These are phyloP conservation scores for Pseudoatta argentina DNA, from an alignment of 1,140 invertebrate species.

Conservation along the genomic window DNA sequence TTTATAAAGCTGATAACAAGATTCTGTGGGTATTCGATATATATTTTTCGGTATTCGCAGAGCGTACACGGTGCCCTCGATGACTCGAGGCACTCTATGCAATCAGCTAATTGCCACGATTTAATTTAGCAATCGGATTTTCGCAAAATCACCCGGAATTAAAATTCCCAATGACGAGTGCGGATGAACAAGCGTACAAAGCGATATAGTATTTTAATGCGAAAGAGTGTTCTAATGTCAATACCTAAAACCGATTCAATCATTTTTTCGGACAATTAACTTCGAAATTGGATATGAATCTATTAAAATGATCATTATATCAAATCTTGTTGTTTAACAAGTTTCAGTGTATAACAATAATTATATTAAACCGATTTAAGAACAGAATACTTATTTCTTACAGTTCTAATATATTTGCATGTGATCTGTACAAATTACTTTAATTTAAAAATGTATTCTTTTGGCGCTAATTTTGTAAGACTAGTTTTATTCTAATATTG, in stretches of 20 bases:
- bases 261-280: not conserved
- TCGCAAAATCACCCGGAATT: constrained; percentile 32
- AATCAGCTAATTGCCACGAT: constrained; percentile 51
- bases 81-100: constrained; percentile 16
- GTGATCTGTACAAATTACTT: not conserved
- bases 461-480: not conserved
- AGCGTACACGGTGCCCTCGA: not conserved
- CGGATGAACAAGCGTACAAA: not conserved
- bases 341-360: not conserved
- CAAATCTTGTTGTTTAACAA: not conserved
- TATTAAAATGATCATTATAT: not conserved
- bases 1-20: constrained; percentile 27
- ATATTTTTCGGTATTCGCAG: constrained; percentile 24
- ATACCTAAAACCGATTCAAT: not conserved
- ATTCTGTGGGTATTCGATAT: not conserved
- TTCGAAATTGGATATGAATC: not conserved
- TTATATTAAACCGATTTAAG: not conserved
- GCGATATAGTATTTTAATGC: not conserved
- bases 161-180: constrained; percentile 41
- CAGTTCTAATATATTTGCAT: not conserved
- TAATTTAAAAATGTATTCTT: not conserved
- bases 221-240: not conserved
- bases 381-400: not conserved
- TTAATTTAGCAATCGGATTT: constrained; percentile 47
- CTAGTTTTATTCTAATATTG: not conserved